A percentile compares a stretch with the other conserved stretches of the same genome.
Conservation (phyloP, 2,113 vertebrate genomes). For the Mus spicilegus region DNA sequence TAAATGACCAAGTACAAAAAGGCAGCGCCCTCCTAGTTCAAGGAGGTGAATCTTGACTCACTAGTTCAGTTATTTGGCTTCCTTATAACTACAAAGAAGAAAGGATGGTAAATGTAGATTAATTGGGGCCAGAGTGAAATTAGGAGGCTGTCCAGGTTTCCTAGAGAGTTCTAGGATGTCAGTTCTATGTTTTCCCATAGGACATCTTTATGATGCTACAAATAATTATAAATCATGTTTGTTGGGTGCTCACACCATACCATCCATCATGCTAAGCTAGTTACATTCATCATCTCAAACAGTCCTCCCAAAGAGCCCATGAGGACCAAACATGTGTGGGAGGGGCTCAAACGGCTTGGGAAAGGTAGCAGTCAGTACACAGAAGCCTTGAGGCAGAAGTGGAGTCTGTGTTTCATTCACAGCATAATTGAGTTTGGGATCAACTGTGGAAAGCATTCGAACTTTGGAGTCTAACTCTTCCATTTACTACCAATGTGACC, state of each 20-base stretch:
- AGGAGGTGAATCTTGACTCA: background rate
- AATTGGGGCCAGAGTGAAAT: background rate
- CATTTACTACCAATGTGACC: background rate
- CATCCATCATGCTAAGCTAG: background rate
- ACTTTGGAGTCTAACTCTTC: background rate
- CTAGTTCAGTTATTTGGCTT: background rate
- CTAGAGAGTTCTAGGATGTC: background rate
- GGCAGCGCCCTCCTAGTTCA: background rate
- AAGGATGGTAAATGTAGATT: background rate
- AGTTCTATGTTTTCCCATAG: background rate
- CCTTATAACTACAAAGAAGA: background rate
- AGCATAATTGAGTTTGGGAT: background rate
- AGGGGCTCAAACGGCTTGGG: background rate
- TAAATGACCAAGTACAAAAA: background rate
- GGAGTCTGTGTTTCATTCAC: background rate
- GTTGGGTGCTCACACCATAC: background rate
- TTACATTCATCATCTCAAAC: background rate
- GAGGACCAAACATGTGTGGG: background rate
- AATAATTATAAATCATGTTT: conserved; percentile 31
- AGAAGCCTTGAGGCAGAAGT: background rate
- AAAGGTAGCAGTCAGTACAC: background rate
- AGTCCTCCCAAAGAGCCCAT: background rate
- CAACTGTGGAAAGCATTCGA: background rate
- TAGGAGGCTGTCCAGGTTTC: background rate
- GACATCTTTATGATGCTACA: background rate